Conservation (phyloP, 2,113 vertebrate genomes). For the Aptenodytes patagonicus region DNA sequence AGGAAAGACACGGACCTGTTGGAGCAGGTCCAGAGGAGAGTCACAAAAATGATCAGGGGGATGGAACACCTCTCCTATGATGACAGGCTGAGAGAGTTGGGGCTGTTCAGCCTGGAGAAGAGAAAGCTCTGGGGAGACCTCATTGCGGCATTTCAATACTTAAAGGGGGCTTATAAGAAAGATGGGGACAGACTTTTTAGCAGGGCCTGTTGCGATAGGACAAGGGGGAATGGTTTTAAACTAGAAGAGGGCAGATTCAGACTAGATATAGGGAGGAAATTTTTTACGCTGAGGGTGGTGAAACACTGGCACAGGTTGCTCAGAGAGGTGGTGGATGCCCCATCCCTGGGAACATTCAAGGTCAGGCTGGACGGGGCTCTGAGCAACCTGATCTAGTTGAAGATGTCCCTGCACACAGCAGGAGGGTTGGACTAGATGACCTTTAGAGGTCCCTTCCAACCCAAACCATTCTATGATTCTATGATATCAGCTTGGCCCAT, state of each 20-base stretch:
- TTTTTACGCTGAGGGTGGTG: not conserved
- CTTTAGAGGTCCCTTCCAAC: not conserved
- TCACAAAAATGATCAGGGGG: not conserved
- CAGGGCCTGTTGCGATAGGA: not conserved
- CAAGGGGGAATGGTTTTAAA: not conserved
- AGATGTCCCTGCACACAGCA: not conserved
- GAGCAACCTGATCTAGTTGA: not conserved
- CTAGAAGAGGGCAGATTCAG: not conserved
- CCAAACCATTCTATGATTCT: not conserved
- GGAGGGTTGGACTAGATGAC: too few relatives aligned
- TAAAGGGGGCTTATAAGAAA: not conserved
- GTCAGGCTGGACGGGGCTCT: not conserved
- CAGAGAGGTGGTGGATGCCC: not conserved
- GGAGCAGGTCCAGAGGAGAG: not conserved
- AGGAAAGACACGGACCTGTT: not conserved
- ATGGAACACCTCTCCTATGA: not conserved
- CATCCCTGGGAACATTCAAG: not conserved
- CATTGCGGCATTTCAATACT: accelerated
- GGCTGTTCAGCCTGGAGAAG: not conserved
- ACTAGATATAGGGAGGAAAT: not conserved
- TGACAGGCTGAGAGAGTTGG: not conserved
- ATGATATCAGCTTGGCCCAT: not conserved
- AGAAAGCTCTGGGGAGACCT: not conserved
- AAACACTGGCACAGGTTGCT: not conserved
- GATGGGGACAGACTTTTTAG: not conserved